Percentiles rank a stretch among this genome's conserved stretches.
These are phyloP conservation scores for Pammene fasciana DNA, from an alignment of 2,888 invertebrate genomes.

Conservation along the genomic window DNA sequence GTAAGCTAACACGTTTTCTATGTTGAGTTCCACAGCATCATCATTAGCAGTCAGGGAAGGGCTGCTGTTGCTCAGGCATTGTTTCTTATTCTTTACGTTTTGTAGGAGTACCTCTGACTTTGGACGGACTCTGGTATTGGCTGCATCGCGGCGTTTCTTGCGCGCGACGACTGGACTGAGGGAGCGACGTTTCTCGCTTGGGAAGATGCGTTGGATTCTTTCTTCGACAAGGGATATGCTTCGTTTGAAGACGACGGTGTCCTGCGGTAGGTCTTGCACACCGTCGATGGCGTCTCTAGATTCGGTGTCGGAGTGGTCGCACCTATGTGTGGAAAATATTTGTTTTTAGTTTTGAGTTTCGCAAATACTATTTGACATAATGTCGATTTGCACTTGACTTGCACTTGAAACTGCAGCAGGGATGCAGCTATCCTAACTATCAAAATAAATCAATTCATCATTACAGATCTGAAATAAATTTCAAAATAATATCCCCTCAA, in stretches of 20 bases:
- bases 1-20: conserved; percentile 72
- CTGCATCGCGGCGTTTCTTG: conserved; percentile 45
- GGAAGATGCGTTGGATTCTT: conserved; percentile 67
- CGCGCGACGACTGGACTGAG: conserved; percentile 46
- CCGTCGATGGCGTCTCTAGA: conserved; percentile 71
- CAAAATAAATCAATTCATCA: too few relatives aligned
- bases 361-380: too few relatives aligned
- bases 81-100: conserved; percentile 54
- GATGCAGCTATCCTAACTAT: too few relatives aligned
- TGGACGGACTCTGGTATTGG: conserved; percentile 51
- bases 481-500: too few relatives aligned
- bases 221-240: conserved; percentile 75
- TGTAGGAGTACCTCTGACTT: conserved; percentile 61
- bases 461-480: too few relatives aligned
- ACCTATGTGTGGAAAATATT: conserved; percentile 42
- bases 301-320: conserved; percentile 72
- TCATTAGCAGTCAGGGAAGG: conserved; percentile 62
- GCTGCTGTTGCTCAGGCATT: conserved; percentile 68
- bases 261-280: conserved; percentile 50
- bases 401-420: background rate
- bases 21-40: conserved; percentile 70
- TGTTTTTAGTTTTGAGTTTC: too few relatives aligned
- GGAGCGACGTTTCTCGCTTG: conserved; percentile 60
- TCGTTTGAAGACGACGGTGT: conserved; percentile 74
- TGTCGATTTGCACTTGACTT: too few relatives aligned